Percentiles rank a stretch among this genome's conserved stretches.
phyloP scores from a whole-genome alignment of 2,888 invertebrate species.

The Eumacrocentrus americanus region DNA sequence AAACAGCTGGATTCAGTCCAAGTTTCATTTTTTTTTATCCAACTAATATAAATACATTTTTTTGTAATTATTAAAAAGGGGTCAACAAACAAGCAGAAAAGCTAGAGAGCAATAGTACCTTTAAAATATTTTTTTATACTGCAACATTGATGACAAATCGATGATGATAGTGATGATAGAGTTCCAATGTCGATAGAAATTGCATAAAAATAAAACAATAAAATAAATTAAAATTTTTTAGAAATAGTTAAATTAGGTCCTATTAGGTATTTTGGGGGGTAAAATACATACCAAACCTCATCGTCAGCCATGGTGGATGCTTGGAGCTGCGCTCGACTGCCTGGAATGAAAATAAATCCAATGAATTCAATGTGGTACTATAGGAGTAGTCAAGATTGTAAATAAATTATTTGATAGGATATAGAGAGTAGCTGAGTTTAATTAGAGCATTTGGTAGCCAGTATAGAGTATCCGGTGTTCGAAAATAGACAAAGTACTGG shows the following conservation, averaged over 20 bases:
- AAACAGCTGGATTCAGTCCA: not conserved
- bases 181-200: not conserved
- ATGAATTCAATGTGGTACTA: not conserved
- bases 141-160: not conserved
- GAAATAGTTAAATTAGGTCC: not conserved
- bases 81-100: not conserved
- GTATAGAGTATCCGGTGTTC: slow-evolving; percentile 56
- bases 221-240: slow-evolving; percentile 13
- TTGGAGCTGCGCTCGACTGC: slow-evolving; percentile 66
- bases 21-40: not conserved
- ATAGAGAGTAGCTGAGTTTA: not conserved
- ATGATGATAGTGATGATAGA: not conserved
- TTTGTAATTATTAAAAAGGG: not conserved
- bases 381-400: too few species aligned
- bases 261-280: slow-evolving; percentile 20
- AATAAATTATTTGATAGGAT: too few species aligned
- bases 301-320: slow-evolving; percentile 85
- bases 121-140: slow-evolving; percentile 24
- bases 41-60: not conserved
- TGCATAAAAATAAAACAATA: slow-evolving; percentile 13
- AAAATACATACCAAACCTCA: slow-evolving; percentile 89
- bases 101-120: slow-evolving; percentile 21
- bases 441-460: slow-evolving; percentile 19
- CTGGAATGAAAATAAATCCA: slow-evolving; percentile 61
- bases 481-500: slow-evolving; percentile 55